Evolutionary conservation across 2,888 invertebrate genomes (phyloP), one percentile per base, ranked within the genome.

Genomic region (Chymomyza caudatula): DNA sequence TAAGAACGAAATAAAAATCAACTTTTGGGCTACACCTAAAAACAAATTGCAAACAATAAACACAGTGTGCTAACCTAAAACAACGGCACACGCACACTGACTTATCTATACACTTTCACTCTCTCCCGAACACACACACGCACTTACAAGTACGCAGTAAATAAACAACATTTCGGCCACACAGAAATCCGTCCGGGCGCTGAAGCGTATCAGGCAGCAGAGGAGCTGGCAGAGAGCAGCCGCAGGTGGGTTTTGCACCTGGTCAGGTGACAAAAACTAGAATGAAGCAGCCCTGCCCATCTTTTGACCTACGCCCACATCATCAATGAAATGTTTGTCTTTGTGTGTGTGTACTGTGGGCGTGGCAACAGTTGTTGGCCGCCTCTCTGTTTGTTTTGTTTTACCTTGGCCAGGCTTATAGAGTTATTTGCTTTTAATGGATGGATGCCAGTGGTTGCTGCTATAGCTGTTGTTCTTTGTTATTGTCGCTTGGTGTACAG

Each of bases 21-120:
- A 77, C 67, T 79, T 58, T 79, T 70, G 80, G 84, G 83, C 73
- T 73, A 63, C 78, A 76, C 73, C 80, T 75, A 67, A 76, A 83
- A 84, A 85, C 81, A 81, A 81, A 81, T 81, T 81, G 81, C 84
- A 76, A 84, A 80, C 86, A 85, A 85, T 83, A 80, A 81, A 85
- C 72, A 61, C 60, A 65, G 69, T 51, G 57, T 76, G 65, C 60
- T 56, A 72, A 61, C 63, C 65, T 60, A 62, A 29, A 62, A 43
- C 44, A 57, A 62, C 4, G n/a, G 8, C 58, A 55, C 65, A 72
- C 61, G 74, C 73, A 67, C 65, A 59, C 69, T 55, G 22, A 51
- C 25, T 66, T 59, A 66, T 37, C 4, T 25, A 69, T 63, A 71
- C 42, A 73, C 49, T 58, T 58, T 63, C 53, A 20, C 6, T 15